These are phyloP conservation scores for Protobothrops flavoviridis DNA, from an alignment of 2,113 vertebrate genomes.

Conservation along the genomic window DNA sequence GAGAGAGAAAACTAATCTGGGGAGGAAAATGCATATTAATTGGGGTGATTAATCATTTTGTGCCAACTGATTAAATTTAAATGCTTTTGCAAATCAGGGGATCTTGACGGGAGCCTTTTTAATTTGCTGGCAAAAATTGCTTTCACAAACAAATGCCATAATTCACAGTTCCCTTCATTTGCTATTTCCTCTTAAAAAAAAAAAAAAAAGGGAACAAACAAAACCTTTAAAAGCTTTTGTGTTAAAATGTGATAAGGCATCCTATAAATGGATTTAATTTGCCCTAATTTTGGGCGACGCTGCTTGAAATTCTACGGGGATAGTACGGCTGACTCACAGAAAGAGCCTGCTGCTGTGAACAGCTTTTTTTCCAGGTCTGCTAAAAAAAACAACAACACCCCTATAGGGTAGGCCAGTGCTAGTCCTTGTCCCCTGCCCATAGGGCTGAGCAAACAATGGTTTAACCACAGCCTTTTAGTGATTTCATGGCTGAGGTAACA, in stretches of 20 bases:
- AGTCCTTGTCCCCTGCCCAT: too few relatives aligned
- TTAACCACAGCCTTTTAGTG: background rate
- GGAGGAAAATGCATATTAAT: conserved; percentile 11
- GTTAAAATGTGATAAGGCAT: background rate
- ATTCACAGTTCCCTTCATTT: background rate
- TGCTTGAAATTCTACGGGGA: background rate
- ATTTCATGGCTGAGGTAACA: conserved; percentile 5
- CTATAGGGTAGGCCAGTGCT: background rate
- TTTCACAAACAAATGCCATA: background rate
- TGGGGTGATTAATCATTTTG: conserved; percentile 16
- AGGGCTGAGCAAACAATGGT: background rate
- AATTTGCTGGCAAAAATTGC: background rate
- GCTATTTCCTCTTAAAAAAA: background rate
- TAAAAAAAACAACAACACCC: background rate
- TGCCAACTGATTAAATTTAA: conserved; percentile 20
- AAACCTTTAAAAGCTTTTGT: background rate
- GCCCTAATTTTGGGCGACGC: background rate
- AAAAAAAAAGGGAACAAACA: background rate
- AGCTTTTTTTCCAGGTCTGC: background rate
- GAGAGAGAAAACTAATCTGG: background rate
- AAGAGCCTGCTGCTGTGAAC: background rate
- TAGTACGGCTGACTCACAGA: background rate
- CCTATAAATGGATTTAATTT: background rate
- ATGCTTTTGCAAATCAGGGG: conserved; percentile 7
- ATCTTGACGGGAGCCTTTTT: too few relatives aligned